These are phyloP conservation scores for Venusia cambrica DNA, from an alignment of 2,888 invertebrate genomes.

Conservation along the genomic window DNA sequence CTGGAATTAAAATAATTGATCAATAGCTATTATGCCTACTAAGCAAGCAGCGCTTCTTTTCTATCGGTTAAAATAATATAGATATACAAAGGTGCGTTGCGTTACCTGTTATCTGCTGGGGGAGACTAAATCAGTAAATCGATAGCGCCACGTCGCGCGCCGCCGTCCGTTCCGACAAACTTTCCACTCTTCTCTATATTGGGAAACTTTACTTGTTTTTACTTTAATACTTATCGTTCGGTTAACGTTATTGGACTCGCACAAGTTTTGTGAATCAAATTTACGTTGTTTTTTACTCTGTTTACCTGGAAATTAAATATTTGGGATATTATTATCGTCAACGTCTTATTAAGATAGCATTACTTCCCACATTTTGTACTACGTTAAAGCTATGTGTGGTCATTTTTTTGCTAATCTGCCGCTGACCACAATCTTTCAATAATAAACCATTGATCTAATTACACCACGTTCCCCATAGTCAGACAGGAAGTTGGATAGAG, in stretches of 20 bases:
- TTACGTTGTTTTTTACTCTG: background rate
- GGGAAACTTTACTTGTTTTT: conserved; percentile 39
- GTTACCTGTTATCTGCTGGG: conserved; percentile 69
- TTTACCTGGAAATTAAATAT: background rate
- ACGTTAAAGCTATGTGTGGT: too few species aligned
- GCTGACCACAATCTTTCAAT: background rate
- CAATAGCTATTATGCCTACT: background rate
- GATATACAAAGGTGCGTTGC: conserved; percentile 26
- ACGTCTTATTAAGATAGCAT: too few species aligned
- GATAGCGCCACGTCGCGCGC: conserved; percentile 53
- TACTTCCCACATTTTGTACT: too few species aligned
- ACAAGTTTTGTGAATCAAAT: conserved; percentile 12
- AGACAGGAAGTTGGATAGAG: conserved; percentile 65
- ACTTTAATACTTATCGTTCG: conserved; percentile 27
- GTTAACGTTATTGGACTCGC: conserved; percentile 19
- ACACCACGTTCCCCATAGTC: conserved; percentile 23
- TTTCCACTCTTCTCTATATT: conserved; percentile 40
- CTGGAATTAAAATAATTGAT: too few species aligned
- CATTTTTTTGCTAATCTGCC: conserved; percentile 4
- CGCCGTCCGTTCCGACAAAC: conserved; percentile 36
- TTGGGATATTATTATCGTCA: background rate
- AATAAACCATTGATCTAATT: conserved; percentile 15
- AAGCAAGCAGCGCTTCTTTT: background rate
- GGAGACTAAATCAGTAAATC: conserved; percentile 77
- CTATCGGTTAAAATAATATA: conserved; percentile 18